Evolutionary conservation across 2,888 invertebrate species (phyloP).

Genomic region (Petrophora chlorosata): DNA sequence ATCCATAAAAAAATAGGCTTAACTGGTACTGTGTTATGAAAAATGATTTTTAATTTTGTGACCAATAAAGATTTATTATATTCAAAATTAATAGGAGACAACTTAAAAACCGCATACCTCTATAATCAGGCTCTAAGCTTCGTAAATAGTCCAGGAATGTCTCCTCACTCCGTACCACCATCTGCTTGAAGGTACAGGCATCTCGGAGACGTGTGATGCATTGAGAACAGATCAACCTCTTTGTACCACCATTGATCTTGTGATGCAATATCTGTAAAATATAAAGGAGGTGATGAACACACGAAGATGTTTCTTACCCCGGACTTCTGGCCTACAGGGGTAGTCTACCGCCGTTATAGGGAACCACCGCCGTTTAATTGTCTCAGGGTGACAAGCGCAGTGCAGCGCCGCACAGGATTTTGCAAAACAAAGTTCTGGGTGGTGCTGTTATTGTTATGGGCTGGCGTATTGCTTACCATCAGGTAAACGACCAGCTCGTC

Average conservation of each 20-base stretch:
- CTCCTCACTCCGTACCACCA: slow-evolving; percentile 43
- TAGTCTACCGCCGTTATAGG: neutral
- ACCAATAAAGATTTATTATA: neutral
- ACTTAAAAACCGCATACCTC: neutral
- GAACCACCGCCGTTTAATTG: too few relatives aligned
- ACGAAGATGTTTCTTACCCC: neutral
- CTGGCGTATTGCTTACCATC: too few relatives aligned
- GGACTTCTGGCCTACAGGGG: neutral
- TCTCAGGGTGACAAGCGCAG: too few relatives aligned
- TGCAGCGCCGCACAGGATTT: too few relatives aligned
- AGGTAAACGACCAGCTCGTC: too few relatives aligned
- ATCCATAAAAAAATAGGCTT: too few relatives aligned
- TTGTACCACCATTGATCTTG: neutral
- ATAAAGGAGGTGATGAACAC: neutral
- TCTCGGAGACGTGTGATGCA: slow-evolving; percentile 48
- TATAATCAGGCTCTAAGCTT: slow-evolving; percentile 6
- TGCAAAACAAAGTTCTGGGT: too few relatives aligned
- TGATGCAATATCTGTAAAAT: neutral
- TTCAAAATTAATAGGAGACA: neutral
- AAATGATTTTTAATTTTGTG: too few relatives aligned
- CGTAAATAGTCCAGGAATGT: slow-evolving; percentile 32
- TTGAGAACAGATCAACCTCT: slow-evolving; percentile 45
- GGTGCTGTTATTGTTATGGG: too few relatives aligned
- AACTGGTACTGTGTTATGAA: too few relatives aligned
- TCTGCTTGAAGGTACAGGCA: slow-evolving; percentile 47